Percentiles rank a stretch among this genome's conserved stretches.
Conservation (phyloP, 2,888 invertebrate species). For the Oeneis ivallda region DNA sequence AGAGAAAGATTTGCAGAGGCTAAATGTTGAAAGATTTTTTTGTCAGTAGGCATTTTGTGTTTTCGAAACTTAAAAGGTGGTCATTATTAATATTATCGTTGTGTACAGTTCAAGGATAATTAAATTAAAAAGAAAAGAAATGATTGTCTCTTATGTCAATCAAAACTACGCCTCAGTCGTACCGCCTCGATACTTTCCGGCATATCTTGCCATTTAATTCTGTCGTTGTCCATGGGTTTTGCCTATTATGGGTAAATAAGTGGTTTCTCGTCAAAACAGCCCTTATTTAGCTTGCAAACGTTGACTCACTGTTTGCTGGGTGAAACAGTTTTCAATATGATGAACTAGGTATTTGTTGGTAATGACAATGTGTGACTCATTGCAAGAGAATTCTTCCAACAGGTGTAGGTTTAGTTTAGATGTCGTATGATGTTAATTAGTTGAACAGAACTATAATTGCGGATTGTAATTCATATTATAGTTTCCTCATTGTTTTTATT, state of each 20-base stretch:
- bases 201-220: constrained; percentile 67
- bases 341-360: constrained; percentile 54
- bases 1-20: constrained; percentile 1
- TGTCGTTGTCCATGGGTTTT: constrained; percentile 55
- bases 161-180: constrained; percentile 44
- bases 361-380: constrained; percentile 64
- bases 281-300: constrained; percentile 66
- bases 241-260: constrained; percentile 68
- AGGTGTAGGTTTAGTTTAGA: constrained; percentile 53
- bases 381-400: constrained; percentile 60
- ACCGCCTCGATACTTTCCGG: constrained; percentile 59
- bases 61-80: not conserved
- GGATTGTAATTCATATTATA: constrained; percentile 45
- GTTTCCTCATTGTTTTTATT: constrained; percentile 39
- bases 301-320: constrained; percentile 65
- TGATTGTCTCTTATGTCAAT: constrained; percentile 45
- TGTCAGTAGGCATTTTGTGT: not conserved
- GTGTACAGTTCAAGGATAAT: not conserved
- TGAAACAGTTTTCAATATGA: constrained; percentile 58
- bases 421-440: constrained; percentile 37
- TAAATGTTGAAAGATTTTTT: too few relatives aligned
- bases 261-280: constrained; percentile 63
- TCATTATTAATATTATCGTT: not conserved
- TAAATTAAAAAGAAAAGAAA: constrained; percentile 27
- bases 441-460: constrained; percentile 51